Base-by-base conservation (phyloP, 2,113 vertebrate genomes). In the Poecilia latipinna region DNA sequence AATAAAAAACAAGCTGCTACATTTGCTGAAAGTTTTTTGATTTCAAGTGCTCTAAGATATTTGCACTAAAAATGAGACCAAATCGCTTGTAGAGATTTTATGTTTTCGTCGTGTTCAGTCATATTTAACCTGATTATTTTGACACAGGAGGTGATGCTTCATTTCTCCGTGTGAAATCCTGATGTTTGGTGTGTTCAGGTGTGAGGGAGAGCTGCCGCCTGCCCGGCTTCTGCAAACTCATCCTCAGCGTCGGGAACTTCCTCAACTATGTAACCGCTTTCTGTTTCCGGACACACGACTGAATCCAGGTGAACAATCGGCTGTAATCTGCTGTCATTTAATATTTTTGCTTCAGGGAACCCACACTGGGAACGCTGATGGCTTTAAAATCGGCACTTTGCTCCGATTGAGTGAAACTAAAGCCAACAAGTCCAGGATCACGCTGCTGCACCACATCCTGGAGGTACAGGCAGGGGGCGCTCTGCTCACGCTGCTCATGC, bases 351-450 rank as follows among this genome's bases (percentile, higher is more conserved):
- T 44, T 31, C 8, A 98, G 97, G 97, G 97, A 78, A 97, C 96
- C 85, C 96, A 97, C 93, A 98, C 96, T 0, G 97, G 97, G 0
- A 94, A 97, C 1, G 97, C 97, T 0, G 95, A 97, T 0, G 97
- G 97, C 8, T 98, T 98, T 90, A 97, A 96, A 93, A 97, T 98
- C 78, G 93, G 93, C 86, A 97, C 96, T 1, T 92, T 98, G 84
- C 93, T 98, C 61, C 97, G 96, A 84, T 94, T 98, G 76, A 96
- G 96, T 0, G 97, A 98, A 88, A 98, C 96, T n/a, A 98, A 96
- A 93, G 95, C 97, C 80, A 97, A 96, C 90, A 95, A 96, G 89
- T 95, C 95, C n/a, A 95, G 96, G 0, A 95, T 98, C 83, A 98
- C 96, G 0, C 92, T 98, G 72, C 94, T 98, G 8, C 96, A 98